Percentiles rank a stretch among this genome's conserved stretches.
These are phyloP conservation scores for Rhombomys opimus DNA, from an alignment of 2,113 vertebrate genomes.

Conservation along the genomic window DNA sequence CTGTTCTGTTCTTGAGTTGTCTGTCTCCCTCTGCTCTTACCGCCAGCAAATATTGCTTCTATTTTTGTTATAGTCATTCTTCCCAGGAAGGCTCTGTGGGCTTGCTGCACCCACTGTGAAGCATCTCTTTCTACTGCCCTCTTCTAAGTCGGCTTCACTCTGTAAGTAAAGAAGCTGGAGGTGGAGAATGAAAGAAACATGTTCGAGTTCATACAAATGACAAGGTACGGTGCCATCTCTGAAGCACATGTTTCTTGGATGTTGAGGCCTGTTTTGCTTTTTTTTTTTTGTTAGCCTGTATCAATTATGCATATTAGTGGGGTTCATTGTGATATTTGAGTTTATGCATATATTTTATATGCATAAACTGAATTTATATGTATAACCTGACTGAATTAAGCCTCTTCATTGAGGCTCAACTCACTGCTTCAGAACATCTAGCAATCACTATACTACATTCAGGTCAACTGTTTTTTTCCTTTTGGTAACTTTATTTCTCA, in stretches of 20 bases:
- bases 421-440: not conserved
- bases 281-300: not conserved
- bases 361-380: too few relatives aligned
- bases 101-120: not conserved
- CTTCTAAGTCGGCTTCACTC: not conserved
- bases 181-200: not conserved
- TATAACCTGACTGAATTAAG: not conserved
- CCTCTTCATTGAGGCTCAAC: not conserved
- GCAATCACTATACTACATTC: not conserved
- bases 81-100: not conserved
- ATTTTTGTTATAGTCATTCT: not conserved
- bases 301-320: not conserved
- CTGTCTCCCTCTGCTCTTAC: not conserved
- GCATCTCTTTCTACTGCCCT: not conserved
- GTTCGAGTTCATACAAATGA: not conserved
- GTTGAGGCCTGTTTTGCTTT: not conserved
- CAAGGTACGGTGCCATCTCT: too few relatives aligned
- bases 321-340: not conserved
- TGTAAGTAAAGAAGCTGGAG: not conserved
- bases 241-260: not conserved
- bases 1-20: not conserved
- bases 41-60: not conserved
- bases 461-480: not conserved
- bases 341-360: not conserved
- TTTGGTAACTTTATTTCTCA: constrained; percentile 87